Percentiles rank a stretch among this genome's conserved stretches.
phyloP scores from a whole-genome alignment of 1,140 invertebrate species.

The Pemphigus obesinymphae region DNA sequence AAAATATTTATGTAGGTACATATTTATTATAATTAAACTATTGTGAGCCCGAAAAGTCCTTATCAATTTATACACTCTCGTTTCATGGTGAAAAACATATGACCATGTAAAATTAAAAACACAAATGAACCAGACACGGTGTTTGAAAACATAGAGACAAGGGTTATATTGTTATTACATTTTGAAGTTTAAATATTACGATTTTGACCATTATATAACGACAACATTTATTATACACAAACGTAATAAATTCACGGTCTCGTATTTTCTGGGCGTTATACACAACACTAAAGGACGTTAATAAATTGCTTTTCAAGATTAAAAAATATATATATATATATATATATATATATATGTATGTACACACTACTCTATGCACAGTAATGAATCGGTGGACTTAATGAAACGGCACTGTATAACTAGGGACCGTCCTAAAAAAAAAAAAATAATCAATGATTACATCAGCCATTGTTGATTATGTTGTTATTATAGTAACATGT shows the following conservation, averaged over 20 bases:
- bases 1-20: background rate
- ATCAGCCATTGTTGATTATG: conserved; percentile 8
- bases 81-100: background rate
- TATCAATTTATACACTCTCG: background rate
- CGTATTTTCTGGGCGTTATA: conserved; percentile 20
- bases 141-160: background rate
- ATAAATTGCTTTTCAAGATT: conserved; percentile 34
- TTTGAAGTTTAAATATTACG: conserved; percentile 31
- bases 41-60: background rate
- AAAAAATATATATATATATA: conserved; percentile 7
- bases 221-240: conserved; percentile 24
- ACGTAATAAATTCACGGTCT: conserved; percentile 15
- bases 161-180: conserved; percentile 1
- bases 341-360: background rate
- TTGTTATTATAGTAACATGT: conserved; percentile 16
- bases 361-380: background rate
- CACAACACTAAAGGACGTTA: conserved; percentile 15
- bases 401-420: background rate
- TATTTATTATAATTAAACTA: background rate
- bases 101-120: background rate
- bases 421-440: background rate
- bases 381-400: conserved; percentile 14
- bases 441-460: conserved; percentile 20
- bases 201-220: background rate
- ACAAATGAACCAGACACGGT: background rate